These are phyloP conservation scores for Camponotus fellah DNA, from an alignment of 2,888 invertebrate genomes.

Conservation along the genomic window DNA sequence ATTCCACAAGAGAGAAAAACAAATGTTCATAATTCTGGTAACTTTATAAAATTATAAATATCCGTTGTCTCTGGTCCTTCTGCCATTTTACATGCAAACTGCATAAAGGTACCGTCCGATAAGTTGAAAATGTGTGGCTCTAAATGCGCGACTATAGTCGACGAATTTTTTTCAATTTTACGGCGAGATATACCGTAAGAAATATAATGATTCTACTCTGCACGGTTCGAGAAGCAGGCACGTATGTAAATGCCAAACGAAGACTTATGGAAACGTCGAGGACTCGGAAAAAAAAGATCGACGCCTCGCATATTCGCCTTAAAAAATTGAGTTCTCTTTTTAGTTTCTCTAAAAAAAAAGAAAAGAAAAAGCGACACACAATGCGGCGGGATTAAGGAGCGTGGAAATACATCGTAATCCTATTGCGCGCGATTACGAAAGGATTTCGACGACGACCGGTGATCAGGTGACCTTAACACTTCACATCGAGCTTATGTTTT, in stretches of 20 bases:
- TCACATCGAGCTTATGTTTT: background rate
- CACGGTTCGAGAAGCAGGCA: background rate
- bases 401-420: background rate
- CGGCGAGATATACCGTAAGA: background rate
- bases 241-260: background rate
- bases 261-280: constrained; percentile 13
- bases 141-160: constrained; percentile 1
- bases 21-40: constrained; percentile 20
- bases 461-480: constrained; percentile 1
- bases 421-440: background rate
- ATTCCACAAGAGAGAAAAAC: constrained; percentile 1
- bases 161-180: constrained; percentile 19
- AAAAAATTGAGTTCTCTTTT: constrained; percentile 15
- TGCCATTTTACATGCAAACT: background rate
- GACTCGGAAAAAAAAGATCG: background rate
- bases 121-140: background rate
- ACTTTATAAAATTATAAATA: constrained; percentile 42
- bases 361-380: background rate
- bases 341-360: background rate
- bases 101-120: background rate
- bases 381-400: background rate
- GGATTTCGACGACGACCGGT: background rate
- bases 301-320: constrained; percentile 4
- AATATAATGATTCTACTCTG: constrained; percentile 14
- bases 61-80: constrained; percentile 15